These are phyloP conservation scores for Ctenodactylus gundi DNA, from an alignment of 2,113 vertebrate genomes.

Conservation along the genomic window DNA sequence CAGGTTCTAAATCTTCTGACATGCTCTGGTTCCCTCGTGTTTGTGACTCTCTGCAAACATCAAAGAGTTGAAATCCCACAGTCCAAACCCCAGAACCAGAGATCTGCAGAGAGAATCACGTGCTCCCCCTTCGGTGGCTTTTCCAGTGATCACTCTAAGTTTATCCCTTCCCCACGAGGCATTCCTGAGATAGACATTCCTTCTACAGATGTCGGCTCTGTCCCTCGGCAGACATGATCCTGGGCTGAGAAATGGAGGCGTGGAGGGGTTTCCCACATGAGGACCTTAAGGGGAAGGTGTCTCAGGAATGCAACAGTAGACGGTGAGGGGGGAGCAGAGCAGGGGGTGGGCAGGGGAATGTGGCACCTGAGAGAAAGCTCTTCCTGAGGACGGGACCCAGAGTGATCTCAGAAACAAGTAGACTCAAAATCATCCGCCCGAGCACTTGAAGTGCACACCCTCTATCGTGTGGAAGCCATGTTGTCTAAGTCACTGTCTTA, in stretches of 20 bases:
- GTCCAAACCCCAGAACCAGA: not conserved
- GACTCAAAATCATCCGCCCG: not conserved
- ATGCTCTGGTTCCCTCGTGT: not conserved
- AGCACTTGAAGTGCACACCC: not conserved
- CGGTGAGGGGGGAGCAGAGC: not conserved
- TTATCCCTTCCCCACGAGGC: not conserved
- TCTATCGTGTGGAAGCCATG: too few species aligned
- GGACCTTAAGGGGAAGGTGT: not conserved
- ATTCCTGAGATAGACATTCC: not conserved
- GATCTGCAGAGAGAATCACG: too few species aligned
- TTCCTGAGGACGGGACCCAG: not conserved
- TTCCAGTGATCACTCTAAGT: not conserved
- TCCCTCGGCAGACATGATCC: fast-evolving
- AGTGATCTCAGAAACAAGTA: fast-evolving
- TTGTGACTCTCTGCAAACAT: not conserved
- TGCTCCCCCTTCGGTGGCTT: too few species aligned
- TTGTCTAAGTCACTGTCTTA: too few species aligned
- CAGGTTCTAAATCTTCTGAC: not conserved
- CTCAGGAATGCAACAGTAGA: not conserved
- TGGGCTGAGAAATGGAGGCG: not conserved
- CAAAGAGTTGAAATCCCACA: not conserved
- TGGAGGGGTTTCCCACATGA: too few species aligned
- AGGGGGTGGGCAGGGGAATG: not conserved
- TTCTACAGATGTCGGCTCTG: not conserved
- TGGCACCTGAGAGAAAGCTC: not conserved